Evolutionary conservation across 2,888 invertebrate species (phyloP).

Genomic region (Oligia latruncula): DNA sequence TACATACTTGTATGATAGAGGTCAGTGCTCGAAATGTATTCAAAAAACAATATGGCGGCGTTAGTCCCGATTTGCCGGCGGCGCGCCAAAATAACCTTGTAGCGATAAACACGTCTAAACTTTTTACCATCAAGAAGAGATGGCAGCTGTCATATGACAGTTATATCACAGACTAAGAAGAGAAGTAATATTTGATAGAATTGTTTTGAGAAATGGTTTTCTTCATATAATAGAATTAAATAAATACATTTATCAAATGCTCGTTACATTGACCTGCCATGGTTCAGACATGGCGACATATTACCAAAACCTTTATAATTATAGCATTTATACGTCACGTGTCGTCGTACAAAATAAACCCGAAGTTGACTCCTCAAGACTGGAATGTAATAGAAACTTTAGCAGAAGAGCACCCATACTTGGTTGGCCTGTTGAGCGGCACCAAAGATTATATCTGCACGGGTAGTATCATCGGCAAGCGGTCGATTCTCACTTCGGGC

Average conservation of each 20-base stretch:
- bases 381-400: conserved; percentile 76
- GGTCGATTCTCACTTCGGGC: conserved; percentile 79
- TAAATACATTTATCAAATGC: conserved; percentile 60
- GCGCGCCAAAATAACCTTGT: neutral
- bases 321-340: conserved; percentile 36
- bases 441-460: conserved; percentile 76
- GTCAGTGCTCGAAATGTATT: neutral
- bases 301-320: conserved; percentile 56
- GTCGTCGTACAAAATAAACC: conserved; percentile 1
- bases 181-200: conserved; percentile 30
- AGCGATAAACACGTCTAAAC: neutral
- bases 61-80: neutral
- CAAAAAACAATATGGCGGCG: neutral
- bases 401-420: conserved; percentile 79
- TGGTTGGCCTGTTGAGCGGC: conserved; percentile 76
- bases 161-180: neutral
- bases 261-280: conserved; percentile 67
- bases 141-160: conserved; percentile 41
- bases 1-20: too few relatives aligned
- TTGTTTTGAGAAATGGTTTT: conserved; percentile 52
- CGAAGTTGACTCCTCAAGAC: conserved; percentile 47
- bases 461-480: conserved; percentile 76
- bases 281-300: conserved; percentile 68
- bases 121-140: conserved; percentile 14
- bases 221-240: conserved; percentile 34